phyloP scores from a whole-genome alignment of 1,140 invertebrate genomes.

The Cylas formicarius region DNA sequence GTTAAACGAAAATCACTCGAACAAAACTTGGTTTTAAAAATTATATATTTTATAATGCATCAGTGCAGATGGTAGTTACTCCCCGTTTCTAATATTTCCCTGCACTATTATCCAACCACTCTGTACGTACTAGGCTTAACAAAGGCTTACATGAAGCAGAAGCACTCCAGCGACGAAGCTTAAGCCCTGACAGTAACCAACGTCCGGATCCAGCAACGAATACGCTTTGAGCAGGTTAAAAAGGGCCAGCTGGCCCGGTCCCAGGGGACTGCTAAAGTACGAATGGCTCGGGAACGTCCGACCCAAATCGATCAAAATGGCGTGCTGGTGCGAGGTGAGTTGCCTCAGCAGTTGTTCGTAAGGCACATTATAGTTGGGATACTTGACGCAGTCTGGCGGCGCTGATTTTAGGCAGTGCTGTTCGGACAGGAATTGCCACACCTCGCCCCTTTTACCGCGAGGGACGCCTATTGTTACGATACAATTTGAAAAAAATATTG shows the following conservation, averaged over 20 bases:
- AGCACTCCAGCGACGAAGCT: constrained; percentile 92
- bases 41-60: too few relatives aligned
- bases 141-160: constrained; percentile 76
- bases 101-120: background rate
- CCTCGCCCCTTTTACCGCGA: constrained; percentile 74
- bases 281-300: constrained; percentile 91
- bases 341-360: constrained; percentile 79
- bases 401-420: constrained; percentile 66
- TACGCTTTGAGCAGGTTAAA: constrained; percentile 96
- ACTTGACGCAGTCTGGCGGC: constrained; percentile 59
- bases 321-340: constrained; percentile 90
- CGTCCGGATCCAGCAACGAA: constrained; percentile 85
- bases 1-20: too few relatives aligned
- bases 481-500: too few relatives aligned
- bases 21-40: too few relatives aligned
- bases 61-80: too few relatives aligned
- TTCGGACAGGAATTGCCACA: constrained; percentile 85
- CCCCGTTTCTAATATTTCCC: too few relatives aligned
- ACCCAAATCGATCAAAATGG: constrained; percentile 86
- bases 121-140: background rate
- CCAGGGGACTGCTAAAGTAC: constrained; percentile 81
- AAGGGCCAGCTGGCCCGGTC: constrained; percentile 83
- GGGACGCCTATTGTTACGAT: constrained; percentile 90
- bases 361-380: constrained; percentile 67
- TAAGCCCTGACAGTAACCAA: constrained; percentile 93